These are phyloP conservation scores for Bathynomus jamesi DNA, from an alignment of 1,140 invertebrate species.

Conservation along the genomic window DNA sequence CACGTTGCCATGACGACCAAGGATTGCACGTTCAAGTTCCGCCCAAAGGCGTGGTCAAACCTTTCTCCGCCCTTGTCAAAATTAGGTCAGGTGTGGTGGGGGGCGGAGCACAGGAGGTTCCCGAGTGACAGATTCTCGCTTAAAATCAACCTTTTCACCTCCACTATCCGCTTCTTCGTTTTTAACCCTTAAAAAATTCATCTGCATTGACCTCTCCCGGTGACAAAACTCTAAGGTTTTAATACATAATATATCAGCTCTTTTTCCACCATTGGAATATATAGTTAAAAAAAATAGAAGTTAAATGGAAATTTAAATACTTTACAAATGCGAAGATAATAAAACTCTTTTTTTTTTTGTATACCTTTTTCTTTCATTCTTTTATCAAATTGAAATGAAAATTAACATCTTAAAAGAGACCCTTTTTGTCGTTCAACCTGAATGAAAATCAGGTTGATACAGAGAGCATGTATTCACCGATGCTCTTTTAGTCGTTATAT, in stretches of 20 bases:
- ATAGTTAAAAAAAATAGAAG: no score
- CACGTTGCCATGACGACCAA: conserved; percentile 32
- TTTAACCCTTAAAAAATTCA: background rate
- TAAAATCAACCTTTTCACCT: background rate
- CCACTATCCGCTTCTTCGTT: background rate
- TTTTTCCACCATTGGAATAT: conserved; percentile 16
- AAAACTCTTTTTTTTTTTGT: no score
- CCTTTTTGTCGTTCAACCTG: no score
- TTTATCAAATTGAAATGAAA: no score
- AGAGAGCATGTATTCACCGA: no score
- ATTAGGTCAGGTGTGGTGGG: conserved; percentile 33
- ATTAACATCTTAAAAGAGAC: no score
- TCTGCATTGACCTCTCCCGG: background rate
- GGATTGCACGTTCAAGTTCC: conserved; percentile 23
- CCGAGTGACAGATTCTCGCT: background rate
- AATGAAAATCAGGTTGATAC: no score
- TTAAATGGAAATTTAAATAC: no score
- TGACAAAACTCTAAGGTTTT: background rate
- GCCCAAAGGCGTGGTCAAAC: conserved; percentile 26
- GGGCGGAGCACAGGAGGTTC: conserved; percentile 17
- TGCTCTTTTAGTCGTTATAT: no score
- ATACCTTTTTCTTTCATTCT: no score
- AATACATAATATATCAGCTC: conserved; percentile 15
- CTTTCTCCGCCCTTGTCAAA: conserved; percentile 32
- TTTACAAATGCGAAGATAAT: no score